Evolutionary conservation across 2,797 vertebrate species (phyloP).

Genomic region (Luscinia megarhynchos): DNA sequence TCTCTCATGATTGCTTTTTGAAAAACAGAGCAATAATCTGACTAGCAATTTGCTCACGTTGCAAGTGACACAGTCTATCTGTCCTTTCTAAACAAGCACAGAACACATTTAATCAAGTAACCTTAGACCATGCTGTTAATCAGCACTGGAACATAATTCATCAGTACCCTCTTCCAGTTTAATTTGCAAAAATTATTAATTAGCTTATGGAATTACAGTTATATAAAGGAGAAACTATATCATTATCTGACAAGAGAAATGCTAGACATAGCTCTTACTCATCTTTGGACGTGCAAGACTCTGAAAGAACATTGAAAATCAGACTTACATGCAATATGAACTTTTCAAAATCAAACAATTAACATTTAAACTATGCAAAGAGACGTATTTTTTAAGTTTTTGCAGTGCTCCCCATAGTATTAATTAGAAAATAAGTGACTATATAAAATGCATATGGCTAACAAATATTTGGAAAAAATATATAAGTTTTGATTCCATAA

Average conservation of each 20-base stretch:
- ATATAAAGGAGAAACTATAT: not conserved
- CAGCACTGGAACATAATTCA: not conserved
- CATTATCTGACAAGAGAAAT: not conserved
- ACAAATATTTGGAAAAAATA: not conserved
- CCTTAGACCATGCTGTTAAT: not conserved
- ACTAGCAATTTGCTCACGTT: not conserved
- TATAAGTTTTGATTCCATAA: not conserved
- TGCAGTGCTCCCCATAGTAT: not conserved
- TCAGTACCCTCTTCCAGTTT: not conserved
- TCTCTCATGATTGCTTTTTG: not conserved
- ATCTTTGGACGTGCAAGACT: not conserved
- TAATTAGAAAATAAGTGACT: not conserved
- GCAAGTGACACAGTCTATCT: not conserved
- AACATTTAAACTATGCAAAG: not conserved
- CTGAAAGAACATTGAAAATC: not conserved
- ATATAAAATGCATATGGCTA: not conserved
- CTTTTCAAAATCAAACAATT: not conserved
- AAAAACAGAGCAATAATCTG: not conserved
- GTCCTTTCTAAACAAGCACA: not conserved
- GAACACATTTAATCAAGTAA: conserved; percentile 20
- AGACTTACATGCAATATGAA: not conserved
- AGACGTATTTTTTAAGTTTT: not conserved
- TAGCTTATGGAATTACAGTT: not conserved
- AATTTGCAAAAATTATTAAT: not conserved
- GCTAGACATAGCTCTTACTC: not conserved